phyloP scores from a whole-genome alignment of 1,140 invertebrate species.

The Trichogramma pretiosum region DNA sequence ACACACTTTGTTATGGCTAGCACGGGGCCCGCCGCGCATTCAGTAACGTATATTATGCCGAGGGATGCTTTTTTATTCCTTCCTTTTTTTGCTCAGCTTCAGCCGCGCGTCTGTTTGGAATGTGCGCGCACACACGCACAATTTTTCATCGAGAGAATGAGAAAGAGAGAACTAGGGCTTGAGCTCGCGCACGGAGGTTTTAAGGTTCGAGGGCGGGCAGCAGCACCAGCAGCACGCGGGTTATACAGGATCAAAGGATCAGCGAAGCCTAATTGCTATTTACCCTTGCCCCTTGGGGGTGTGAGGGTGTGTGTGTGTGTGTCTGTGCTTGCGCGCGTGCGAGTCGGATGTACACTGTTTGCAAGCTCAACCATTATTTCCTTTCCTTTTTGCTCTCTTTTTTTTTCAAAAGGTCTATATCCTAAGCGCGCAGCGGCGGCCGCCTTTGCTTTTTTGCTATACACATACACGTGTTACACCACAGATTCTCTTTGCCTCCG shows the following conservation, averaged over 20 bases:
- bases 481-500: neutral
- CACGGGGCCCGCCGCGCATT: no score
- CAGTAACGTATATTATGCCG: no score
- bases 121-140: neutral
- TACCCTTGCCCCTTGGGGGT: conserved; percentile 22
- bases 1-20: no score
- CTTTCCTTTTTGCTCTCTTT: neutral
- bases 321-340: no score
- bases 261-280: conserved; percentile 26
- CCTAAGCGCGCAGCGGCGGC: neutral
- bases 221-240: conserved; percentile 5
- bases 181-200: neutral
- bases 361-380: neutral
- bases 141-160: conserved; percentile 15
- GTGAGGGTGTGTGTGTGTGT: no score
- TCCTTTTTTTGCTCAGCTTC: neutral
- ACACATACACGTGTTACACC: no score
- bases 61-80: no score
- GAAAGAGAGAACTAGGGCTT: neutral
- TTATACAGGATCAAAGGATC: conserved; percentile 26
- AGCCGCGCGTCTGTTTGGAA: neutral
- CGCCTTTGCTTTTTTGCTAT: neutral
- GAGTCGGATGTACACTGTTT: no score
- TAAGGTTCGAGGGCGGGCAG: neutral
- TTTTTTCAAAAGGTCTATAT: no score